phyloP scores from a whole-genome alignment of 2,113 vertebrate species.

The Antennarius striatus region DNA sequence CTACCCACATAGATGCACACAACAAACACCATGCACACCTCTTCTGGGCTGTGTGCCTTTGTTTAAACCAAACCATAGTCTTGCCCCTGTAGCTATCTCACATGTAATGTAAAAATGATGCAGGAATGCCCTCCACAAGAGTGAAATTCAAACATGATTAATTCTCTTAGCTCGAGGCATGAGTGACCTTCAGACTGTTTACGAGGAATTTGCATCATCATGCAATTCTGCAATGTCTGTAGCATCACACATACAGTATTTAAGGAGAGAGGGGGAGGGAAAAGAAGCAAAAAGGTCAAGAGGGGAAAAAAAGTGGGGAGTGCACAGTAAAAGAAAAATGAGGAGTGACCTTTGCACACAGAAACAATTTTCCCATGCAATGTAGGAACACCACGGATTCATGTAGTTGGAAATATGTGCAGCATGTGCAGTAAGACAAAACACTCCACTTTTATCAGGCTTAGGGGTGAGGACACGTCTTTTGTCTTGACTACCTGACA shows the following conservation, averaged over 20 bases:
- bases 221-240: constrained; percentile 38
- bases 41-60: constrained; percentile 33
- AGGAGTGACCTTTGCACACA: constrained; percentile 52
- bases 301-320: constrained; percentile 14
- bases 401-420: constrained; percentile 48
- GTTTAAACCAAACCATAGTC: constrained; percentile 36
- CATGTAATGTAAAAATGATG: constrained; percentile 44
- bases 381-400: constrained; percentile 36
- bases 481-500: constrained; percentile 14
- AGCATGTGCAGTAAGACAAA: constrained; percentile 26
- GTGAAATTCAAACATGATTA: constrained; percentile 25
- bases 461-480: constrained; percentile 14
- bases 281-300: not conserved
- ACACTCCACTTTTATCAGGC: constrained; percentile 22
- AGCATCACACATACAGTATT: constrained; percentile 26
- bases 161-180: constrained; percentile 32
- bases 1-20: constrained; percentile 10
- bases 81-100: constrained; percentile 25
- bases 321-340: constrained; percentile 43
- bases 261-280: constrained; percentile 14
- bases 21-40: constrained; percentile 27
- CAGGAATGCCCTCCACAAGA: constrained; percentile 33
- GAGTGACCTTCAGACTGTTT: constrained; percentile 54
- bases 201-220: constrained; percentile 49
- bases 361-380: constrained; percentile 53